Conservation (phyloP, 2,113 vertebrate genomes). For the Hypomesus transpacificus region DNA sequence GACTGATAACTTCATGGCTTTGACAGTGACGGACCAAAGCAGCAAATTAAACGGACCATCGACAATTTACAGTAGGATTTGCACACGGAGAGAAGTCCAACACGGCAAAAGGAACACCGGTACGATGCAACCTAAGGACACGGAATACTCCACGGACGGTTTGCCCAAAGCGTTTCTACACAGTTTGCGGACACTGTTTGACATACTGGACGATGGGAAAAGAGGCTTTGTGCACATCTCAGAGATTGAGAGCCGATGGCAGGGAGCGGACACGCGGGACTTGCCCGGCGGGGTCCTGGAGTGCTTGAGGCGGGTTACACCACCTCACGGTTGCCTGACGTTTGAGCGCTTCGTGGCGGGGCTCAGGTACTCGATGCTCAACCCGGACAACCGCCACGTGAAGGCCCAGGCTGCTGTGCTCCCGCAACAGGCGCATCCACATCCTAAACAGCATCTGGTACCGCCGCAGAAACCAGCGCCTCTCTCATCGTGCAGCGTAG, state of each 20-base stretch:
- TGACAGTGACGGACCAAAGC: conserved; percentile 59
- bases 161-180: conserved; percentile 87
- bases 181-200: conserved; percentile 89
- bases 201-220: conserved; percentile 87
- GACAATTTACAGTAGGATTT: conserved; percentile 39
- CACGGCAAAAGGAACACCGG: conserved; percentile 20
- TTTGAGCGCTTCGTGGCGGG: conserved; percentile 92
- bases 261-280: conserved; percentile 78
- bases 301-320: conserved; percentile 80
- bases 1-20: conserved; percentile 61
- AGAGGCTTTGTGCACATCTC: conserved; percentile 86
- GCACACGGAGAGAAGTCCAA: conserved; percentile 39
- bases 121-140: conserved; percentile 59
- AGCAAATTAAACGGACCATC: conserved; percentile 54
- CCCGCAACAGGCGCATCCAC: conserved; percentile 24
- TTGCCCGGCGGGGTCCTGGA: conserved; percentile 84
- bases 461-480: conserved; percentile 42
- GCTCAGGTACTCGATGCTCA: conserved; percentile 80
- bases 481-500: conserved; percentile 39
- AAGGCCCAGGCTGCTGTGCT: conserved; percentile 1
- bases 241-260: conserved; percentile 95
- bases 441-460: conserved; percentile 22
- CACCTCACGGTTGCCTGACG: conserved; percentile 85
- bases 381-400: conserved; percentile 56
- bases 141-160: conserved; percentile 72